Evolutionary conservation across 2,113 vertebrate species (phyloP).

Genomic region (Syrrhaptes paradoxus): DNA sequence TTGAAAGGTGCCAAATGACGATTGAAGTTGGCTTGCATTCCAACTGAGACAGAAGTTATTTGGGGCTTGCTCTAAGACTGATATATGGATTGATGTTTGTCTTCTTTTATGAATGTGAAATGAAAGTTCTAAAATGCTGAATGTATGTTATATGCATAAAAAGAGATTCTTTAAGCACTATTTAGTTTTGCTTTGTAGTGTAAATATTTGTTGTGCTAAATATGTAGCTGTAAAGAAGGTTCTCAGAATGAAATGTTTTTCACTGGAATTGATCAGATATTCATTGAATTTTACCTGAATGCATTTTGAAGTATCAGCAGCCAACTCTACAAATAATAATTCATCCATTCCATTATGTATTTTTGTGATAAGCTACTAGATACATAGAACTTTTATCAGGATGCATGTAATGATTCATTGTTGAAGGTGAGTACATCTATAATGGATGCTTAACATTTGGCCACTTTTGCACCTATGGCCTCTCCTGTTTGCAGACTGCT

Average conservation of each 20-base stretch:
- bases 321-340: neutral
- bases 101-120: neutral
- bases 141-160: neutral
- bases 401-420: neutral
- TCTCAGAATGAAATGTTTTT: neutral
- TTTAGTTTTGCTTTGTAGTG: neutral
- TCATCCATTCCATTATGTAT: neutral
- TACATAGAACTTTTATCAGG: neutral
- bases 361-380: neutral
- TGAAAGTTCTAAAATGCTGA: neutral
- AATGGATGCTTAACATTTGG: neutral
- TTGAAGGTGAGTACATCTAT: neutral
- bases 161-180: neutral
- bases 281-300: neutral
- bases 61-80: neutral
- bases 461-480: neutral
- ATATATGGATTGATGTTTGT: neutral
- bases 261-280: neutral
- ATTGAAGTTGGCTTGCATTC: neutral
- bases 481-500: neutral
- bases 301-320: neutral
- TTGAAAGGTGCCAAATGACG: neutral
- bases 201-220: neutral
- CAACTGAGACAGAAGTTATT: neutral
- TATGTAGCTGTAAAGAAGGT: neutral